Evolutionary conservation across 64 coral and sea anemone genomes (phyloP), one percentile per base, ranked within the genome.

Genomic region (Porites lutea): DNA sequence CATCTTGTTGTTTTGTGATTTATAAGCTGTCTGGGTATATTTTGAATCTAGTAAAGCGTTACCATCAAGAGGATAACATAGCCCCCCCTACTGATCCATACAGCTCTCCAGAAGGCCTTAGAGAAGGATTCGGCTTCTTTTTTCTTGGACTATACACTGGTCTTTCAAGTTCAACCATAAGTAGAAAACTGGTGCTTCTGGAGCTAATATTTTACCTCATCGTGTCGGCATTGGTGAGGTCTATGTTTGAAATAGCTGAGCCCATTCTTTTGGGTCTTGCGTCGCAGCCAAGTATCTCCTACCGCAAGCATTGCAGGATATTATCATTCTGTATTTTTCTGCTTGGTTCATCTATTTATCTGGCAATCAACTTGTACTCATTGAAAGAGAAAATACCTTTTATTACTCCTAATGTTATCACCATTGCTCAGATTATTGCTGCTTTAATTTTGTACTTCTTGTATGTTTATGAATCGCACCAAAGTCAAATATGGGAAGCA

Each of bases 321-420:
- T 77, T 98, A 57, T 88, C 72, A 59, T 98, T 95, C 65, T 92
- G 93, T 71, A 7, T 95, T 16, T 60, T 62, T 0, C 87, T 98
- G 8, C 87, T 98, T 16, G 59, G 90, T 2, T 50, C 92, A 13
- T 95, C 96, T 55, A 86, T 98, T n/a, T 98, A 90, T 55, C 52
- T 98, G 74, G 96, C 96, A 22, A 74, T 98, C 5, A 98, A 94
- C 76, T 94, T 98, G 27, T 98, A 98, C 43, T 89, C 75, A 0
- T 61, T 98, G 49, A 98, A 98, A 76, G 96, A 98, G 11, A 92
- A 94, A 51, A 98, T 98, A 69, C 96, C 96, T 4, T 98, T 98
- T 44, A 95, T 98, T 10, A 98, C 96, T 52, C 96, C 96, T 59
- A 98, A 98, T 82, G 85, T 98, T n/a, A 98, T 98, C 20, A 98